These are phyloP conservation scores for Planococcus citri DNA, from an alignment of 1,140 invertebrate species.

Conservation along the genomic window DNA sequence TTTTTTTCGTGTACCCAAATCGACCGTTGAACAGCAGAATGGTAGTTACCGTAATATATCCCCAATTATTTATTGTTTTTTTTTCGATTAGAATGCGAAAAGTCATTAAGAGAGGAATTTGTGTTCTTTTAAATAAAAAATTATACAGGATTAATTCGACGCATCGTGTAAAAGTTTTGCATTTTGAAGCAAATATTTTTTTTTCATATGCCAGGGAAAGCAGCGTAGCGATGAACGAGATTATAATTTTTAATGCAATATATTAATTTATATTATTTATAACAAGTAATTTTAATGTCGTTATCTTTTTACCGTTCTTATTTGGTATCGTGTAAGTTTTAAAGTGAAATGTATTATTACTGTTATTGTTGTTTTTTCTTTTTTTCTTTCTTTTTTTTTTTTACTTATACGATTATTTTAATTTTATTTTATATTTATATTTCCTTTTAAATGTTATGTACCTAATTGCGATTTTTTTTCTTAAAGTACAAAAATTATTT, in stretches of 20 bases:
- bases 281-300: neutral
- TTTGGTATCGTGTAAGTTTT: neutral
- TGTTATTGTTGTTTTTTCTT: slow-evolving; percentile 5
- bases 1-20: neutral
- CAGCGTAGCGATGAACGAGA: neutral
- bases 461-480: neutral
- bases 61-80: neutral
- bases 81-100: neutral
- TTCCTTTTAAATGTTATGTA: slow-evolving; percentile 2
- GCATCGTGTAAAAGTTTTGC: neutral
- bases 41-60: neutral
- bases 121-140: no score
- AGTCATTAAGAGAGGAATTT: no score
- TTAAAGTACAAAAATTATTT: slow-evolving; percentile 2
- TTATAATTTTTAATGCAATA: neutral
- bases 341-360: slow-evolving; percentile 4
- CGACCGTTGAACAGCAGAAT: neutral
- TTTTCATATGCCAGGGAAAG: neutral
- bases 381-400: no score
- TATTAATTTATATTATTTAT: neutral
- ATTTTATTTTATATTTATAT: neutral
- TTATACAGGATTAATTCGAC: neutral
- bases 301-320: slow-evolving; percentile 3
- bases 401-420: neutral
- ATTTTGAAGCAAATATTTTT: neutral